These are phyloP conservation scores for Ceyx erithaca DNA, from an alignment of 2,797 vertebrate genomes.

Conservation along the genomic window DNA sequence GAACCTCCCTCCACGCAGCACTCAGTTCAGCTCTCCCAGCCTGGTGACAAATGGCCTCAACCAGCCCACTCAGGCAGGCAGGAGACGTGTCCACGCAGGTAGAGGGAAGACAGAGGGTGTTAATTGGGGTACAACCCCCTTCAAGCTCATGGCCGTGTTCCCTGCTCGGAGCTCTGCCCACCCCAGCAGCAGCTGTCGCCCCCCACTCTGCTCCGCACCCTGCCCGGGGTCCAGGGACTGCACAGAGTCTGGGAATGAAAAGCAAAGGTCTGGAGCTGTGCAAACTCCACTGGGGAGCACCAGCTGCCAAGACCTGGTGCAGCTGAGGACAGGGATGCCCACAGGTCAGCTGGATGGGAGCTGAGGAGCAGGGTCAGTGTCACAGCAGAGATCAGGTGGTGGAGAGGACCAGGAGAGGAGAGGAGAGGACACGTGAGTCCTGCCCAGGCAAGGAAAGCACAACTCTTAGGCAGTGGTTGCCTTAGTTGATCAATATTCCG, in stretches of 20 bases:
- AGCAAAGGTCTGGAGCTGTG: background rate
- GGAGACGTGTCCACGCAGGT: background rate
- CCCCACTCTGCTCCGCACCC: background rate
- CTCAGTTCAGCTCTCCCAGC: background rate
- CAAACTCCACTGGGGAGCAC: background rate
- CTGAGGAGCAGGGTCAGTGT: background rate
- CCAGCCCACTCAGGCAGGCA: background rate
- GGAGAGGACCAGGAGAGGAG: background rate
- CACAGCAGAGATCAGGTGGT: background rate
- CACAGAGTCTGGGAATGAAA: background rate
- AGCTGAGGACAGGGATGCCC: background rate
- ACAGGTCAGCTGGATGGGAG: background rate
- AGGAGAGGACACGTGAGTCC: accelerated
- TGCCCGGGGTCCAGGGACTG: background rate
- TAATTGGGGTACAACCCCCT: background rate
- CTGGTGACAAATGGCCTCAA: background rate
- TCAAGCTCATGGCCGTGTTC: background rate
- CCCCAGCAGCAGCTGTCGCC: background rate
- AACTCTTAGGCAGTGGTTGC: background rate
- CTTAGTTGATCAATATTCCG: background rate
- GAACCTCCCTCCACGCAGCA: background rate
- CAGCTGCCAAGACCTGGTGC: background rate
- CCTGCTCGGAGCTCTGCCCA: background rate
- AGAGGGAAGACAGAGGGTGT: background rate
- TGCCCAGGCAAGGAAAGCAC: background rate